Evolutionary conservation across 2,797 vertebrate genomes (phyloP).

Genomic region (Balearica regulorum): DNA sequence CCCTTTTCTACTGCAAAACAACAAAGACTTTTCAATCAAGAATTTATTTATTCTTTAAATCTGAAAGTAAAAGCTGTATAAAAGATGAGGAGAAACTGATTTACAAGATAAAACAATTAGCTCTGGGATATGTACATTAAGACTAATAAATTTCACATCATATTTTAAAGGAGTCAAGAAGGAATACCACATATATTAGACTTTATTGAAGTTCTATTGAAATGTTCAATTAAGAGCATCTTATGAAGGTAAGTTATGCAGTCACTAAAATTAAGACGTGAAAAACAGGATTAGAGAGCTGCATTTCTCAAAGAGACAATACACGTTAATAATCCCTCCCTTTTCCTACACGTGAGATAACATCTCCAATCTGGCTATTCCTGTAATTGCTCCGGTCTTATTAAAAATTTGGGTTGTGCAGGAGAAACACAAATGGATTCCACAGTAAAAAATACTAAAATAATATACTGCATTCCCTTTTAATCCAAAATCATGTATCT

Average conservation of each 20-base stretch:
- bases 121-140: constrained; percentile 55
- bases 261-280: constrained; percentile 35
- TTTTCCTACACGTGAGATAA: not conserved
- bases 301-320: not conserved
- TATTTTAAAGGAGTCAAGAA: constrained; percentile 39
- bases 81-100: constrained; percentile 29
- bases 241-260: constrained; percentile 24
- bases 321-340: not conserved
- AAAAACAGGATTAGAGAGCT: constrained; percentile 5
- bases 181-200: constrained; percentile 33
- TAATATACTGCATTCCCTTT: not conserved
- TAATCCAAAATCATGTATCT: not conserved
- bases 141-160: constrained; percentile 44
- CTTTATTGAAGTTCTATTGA: constrained; percentile 34
- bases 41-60: constrained; percentile 31
- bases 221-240: constrained; percentile 44
- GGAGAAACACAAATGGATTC: not conserved
- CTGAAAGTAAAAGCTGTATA: not conserved
- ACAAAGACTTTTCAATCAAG: constrained; percentile 29
- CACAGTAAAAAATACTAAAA: not conserved
- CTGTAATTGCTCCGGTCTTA: not conserved
- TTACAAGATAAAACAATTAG: constrained; percentile 58
- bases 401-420: not conserved
- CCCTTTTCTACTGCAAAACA: constrained; percentile 49
- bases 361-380: constrained; percentile 2